A percentile compares a stretch with the other conserved stretches of the same genome.
These are phyloP conservation scores for Pangasianodon hypophthalmus DNA, from an alignment of 2,113 vertebrate genomes.

Conservation along the genomic window DNA sequence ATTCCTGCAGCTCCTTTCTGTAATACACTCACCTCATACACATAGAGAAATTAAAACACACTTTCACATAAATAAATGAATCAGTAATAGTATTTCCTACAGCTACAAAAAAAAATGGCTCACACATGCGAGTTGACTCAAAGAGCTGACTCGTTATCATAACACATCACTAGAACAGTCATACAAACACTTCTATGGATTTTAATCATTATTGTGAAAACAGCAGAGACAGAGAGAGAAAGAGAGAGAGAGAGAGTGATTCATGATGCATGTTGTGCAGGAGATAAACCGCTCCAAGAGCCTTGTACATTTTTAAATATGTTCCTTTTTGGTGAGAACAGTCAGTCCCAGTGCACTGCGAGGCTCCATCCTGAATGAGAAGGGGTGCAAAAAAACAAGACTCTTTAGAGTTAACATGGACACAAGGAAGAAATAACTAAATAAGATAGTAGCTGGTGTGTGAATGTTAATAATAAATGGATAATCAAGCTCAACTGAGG, in stretches of 20 bases:
- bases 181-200: conserved; percentile 18
- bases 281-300: conserved; percentile 16
- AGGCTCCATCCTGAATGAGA: conserved; percentile 29
- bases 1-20: background rate
- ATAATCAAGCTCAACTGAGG: background rate
- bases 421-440: conserved; percentile 23
- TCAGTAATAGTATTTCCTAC: background rate
- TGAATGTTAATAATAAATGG: background rate
- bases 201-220: conserved; percentile 48
- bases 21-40: background rate
- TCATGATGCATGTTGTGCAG: background rate
- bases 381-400: background rate
- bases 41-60: background rate
- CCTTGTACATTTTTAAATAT: conserved; percentile 28
- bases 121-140: background rate
- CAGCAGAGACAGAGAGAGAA: conserved; percentile 16
- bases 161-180: background rate
- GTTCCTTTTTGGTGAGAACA: conserved; percentile 21
- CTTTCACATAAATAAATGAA: background rate
- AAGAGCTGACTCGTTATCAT: background rate
- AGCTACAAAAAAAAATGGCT: background rate
- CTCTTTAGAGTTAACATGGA: background rate
- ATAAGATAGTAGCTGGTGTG: conserved; percentile 32
- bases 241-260: conserved; percentile 15
- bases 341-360: conserved; percentile 25